phyloP scores from a whole-genome alignment of 2,113 vertebrate species.

The Elaphurus davidianus region DNA sequence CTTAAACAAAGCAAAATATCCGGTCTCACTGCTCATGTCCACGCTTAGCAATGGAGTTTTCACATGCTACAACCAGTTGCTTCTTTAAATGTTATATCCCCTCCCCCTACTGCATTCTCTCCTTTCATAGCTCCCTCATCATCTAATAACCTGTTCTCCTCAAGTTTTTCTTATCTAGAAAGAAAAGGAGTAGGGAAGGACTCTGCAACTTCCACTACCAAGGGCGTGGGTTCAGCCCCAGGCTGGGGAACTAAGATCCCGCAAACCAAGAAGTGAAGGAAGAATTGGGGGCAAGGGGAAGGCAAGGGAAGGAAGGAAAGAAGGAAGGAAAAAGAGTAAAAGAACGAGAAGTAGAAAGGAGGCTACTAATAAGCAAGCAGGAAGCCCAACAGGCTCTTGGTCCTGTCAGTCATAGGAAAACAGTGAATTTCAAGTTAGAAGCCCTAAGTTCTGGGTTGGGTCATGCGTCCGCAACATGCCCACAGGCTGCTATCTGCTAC shows the following conservation, averaged over 20 bases:
- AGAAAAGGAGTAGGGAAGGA: not conserved
- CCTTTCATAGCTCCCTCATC: not conserved
- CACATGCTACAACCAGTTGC: not conserved
- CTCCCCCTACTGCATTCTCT: not conserved
- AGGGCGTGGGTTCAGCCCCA: not conserved
- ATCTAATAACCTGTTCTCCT: not conserved
- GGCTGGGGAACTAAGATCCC: not conserved
- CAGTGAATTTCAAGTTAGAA: not conserved
- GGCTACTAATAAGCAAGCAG: not conserved
- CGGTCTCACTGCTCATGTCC: not conserved
- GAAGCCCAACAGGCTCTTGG: not conserved
- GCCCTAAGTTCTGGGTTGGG: not conserved
- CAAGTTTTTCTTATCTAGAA: not conserved
- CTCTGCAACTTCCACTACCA: not conserved
- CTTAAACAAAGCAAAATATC: conserved; percentile 12
- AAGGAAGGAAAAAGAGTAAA: not conserved
- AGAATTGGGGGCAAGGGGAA: rapidly evolving
- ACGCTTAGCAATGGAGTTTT: not conserved
- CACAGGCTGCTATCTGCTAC: not conserved
- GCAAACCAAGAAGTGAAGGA: not conserved
- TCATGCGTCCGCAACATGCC: not conserved
- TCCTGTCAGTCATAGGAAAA: not conserved
- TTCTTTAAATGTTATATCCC: not conserved
- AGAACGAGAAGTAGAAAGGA: not conserved
- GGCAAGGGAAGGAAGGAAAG: not conserved